Evolutionary conservation across 2,888 invertebrate genomes (phyloP), one percentile per base, ranked within the genome.

Genomic region (Zhuqinia jingwanae): DNA sequence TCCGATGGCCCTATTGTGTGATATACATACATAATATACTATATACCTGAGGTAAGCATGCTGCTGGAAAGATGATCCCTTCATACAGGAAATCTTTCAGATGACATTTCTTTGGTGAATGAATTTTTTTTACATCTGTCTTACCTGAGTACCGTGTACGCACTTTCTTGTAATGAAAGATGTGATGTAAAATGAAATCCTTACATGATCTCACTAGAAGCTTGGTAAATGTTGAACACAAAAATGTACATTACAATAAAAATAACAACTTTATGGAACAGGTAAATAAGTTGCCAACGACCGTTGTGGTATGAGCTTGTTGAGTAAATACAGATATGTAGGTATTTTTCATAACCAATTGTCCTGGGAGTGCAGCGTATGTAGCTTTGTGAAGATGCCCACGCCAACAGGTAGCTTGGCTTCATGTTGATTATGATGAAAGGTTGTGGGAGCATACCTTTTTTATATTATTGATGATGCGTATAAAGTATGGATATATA

Each of bases 341-440:
- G 0, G 65, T 36, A 17, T 42, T 65, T 65, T 65, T 36, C 22
- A 30, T 65, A 30, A 65, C 30, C n/a, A 65, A 65, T 65, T n/a
- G 17, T 65, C 36, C 17, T 5, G 17, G 20, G n/a, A 42, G n/a
- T 42, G 65, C 10, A 42, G 11, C n/a, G 25, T 5, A 1, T 22
- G 5, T 13, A 50, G 53, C 17, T 17, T 17, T 53, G 53, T 53
- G 17, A 56, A 56, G 25, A 1, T 13, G 15, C 36, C 2, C 50
- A 50, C 10, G 10, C 17, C n/a, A 30, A 36, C 65, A 65, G 60
- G 60, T 60, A 11, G 25, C 15, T 60, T 60, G 25, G 15, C 2
- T 56, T 3, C 56, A 2, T 56, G 11, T n/a, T n/a, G n/a, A n/a
- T n/a, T n/a, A n/a, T n/a, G n/a, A n/a, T n/a, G n/a, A 56, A 56